Evolutionary conservation across 2,113 vertebrate species (phyloP).

Genomic region (Silurus meridionalis): DNA sequence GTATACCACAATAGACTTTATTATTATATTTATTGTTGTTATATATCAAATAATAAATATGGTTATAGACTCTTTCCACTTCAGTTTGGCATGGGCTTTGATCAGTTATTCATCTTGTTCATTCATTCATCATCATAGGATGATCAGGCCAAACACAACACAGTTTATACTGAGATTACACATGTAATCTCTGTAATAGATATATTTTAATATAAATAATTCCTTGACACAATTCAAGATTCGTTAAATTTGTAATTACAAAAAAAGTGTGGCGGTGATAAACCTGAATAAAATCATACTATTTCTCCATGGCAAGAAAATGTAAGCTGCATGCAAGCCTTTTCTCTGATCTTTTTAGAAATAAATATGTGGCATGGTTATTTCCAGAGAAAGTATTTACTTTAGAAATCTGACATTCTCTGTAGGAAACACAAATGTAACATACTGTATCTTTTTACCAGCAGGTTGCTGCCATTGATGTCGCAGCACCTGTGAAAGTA

Average conservation of each 20-base stretch:
- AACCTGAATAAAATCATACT: background rate
- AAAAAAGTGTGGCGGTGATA: background rate
- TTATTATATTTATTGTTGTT: too few species aligned
- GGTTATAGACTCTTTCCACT: too few species aligned
- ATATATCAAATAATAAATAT: too few species aligned
- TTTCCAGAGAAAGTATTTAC: constrained; percentile 9
- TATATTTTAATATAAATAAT: background rate
- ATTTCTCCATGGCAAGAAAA: background rate
- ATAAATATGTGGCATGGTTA: background rate
- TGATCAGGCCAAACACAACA: background rate
- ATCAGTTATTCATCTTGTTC: too few species aligned
- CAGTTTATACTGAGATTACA: background rate
- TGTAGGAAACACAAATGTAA: background rate
- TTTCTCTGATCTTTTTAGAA: constrained; percentile 7
- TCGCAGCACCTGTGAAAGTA: background rate
- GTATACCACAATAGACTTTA: too few species aligned
- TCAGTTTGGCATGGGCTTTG: too few species aligned
- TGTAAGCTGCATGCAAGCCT: constrained; percentile 2
- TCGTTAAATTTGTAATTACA: background rate
- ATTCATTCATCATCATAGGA: background rate
- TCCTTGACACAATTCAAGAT: background rate
- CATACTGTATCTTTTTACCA: background rate
- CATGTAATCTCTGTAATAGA: background rate
- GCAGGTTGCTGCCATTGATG: background rate
- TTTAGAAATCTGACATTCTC: constrained; percentile 8